These are phyloP conservation scores for Paedocypris sp. DNA, from an alignment of 2,113 vertebrate genomes.

Conservation along the genomic window DNA sequence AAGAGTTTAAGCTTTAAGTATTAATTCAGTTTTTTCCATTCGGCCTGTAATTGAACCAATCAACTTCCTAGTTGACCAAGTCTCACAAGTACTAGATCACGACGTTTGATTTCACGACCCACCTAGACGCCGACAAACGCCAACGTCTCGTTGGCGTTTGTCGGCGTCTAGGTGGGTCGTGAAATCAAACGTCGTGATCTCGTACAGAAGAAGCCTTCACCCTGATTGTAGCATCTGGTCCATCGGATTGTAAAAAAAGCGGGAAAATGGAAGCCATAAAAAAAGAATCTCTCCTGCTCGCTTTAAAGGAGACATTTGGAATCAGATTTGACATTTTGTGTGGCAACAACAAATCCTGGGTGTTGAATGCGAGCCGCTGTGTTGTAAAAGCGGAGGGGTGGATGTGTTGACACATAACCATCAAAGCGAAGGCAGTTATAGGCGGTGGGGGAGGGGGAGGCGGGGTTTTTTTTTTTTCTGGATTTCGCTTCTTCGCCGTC, in stretches of 20 bases:
- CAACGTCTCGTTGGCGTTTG: too few species aligned
- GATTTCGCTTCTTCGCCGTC: background rate
- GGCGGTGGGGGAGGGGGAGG: conserved; percentile 1
- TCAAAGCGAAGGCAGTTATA: conserved; percentile 17
- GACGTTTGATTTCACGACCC: too few species aligned
- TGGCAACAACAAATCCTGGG: background rate
- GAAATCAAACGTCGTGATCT: too few species aligned
- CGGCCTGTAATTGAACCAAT: conserved; percentile 43
- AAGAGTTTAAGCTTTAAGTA: conserved; percentile 52
- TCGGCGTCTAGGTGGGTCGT: too few species aligned
- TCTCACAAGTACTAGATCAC: too few species aligned
- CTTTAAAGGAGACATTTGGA: conserved; percentile 3
- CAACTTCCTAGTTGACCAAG: conserved; percentile 33
- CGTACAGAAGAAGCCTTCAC: too few species aligned
- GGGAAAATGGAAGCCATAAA: background rate
- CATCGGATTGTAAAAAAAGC: background rate
- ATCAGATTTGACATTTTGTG: conserved; percentile 3
- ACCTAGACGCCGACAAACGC: too few species aligned
- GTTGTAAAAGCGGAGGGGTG: conserved; percentile 2
- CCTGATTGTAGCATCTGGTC: too few species aligned
- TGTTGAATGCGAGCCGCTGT: background rate
- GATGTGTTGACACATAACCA: conserved; percentile 9
- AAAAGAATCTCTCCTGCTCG: background rate
- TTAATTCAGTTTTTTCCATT: conserved; percentile 36
- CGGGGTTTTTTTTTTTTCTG: background rate